Percentiles rank a stretch among this genome's conserved stretches.
phyloP scores from a whole-genome alignment of 2,113 vertebrate species.

The Rostratula benghalensis region DNA sequence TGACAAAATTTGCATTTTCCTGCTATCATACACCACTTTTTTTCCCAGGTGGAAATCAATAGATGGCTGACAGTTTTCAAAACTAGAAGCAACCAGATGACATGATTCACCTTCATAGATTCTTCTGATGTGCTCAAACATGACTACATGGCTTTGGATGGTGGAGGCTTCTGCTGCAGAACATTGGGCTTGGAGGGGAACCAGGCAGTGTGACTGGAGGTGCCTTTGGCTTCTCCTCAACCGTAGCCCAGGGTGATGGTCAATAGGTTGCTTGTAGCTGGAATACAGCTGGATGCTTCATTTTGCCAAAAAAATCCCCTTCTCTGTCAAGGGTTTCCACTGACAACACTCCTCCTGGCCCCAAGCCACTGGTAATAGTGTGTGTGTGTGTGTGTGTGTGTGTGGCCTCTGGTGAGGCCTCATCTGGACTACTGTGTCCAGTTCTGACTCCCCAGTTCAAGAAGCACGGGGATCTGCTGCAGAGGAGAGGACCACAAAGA shows the following conservation, averaged over 20 bases:
- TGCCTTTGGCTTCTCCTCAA: not conserved
- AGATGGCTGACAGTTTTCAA: not conserved
- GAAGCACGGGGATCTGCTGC: too few species aligned
- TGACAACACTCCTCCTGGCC: not conserved
- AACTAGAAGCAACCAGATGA: not conserved
- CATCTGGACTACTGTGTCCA: too few species aligned
- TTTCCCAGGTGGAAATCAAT: not conserved
- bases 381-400: too few species aligned
- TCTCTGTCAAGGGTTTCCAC: not conserved
- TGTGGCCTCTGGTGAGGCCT: too few species aligned
- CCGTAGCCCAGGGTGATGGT: not conserved
- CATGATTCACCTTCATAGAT: fast-evolving
- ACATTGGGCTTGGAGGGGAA: not conserved
- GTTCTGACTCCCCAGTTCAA: too few species aligned
- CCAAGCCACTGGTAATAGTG: too few species aligned
- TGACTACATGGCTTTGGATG: not conserved
- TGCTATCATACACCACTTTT: not conserved
- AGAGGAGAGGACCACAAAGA: too few species aligned
- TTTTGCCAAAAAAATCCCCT: not conserved
- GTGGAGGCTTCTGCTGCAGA: not conserved
- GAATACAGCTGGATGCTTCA: not conserved
- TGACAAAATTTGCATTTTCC: not conserved
- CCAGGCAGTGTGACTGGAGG: not conserved
- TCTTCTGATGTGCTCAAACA: not conserved
- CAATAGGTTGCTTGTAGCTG: not conserved